phyloP scores from a whole-genome alignment of 2,113 vertebrate genomes.

The Gallinago jamesoni region DNA sequence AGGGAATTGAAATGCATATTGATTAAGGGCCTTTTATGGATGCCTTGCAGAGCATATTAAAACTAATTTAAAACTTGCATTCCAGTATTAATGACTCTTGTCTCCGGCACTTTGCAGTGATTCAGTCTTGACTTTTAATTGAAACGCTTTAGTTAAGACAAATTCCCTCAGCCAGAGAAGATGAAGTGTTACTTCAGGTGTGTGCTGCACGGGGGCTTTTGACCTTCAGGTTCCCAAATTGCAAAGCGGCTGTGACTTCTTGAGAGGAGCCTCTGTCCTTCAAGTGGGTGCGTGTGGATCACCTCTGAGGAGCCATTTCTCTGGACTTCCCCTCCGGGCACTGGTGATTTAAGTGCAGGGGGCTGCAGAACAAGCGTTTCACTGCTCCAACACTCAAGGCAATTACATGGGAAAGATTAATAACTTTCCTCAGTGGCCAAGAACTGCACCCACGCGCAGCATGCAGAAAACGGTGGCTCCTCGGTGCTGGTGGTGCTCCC shows the following conservation, averaged over 20 bases:
- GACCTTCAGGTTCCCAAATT: not conserved
- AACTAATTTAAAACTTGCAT: conserved; percentile 41
- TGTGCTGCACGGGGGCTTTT: rapidly evolving
- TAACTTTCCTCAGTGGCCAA: not conserved
- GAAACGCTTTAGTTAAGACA: not conserved
- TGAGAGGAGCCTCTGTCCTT: not conserved
- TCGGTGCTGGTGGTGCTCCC: not conserved
- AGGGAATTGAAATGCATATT: not conserved
- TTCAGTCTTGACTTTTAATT: conserved; percentile 44
- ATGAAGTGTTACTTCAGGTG: not conserved
- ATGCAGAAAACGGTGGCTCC: not conserved
- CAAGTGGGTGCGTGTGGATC: not conserved
- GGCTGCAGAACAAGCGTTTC: not conserved
- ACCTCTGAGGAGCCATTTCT: not conserved
- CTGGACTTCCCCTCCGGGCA: not conserved
- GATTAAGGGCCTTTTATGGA: conserved; percentile 27
- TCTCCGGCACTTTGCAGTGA: not conserved
- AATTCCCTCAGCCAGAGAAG: not conserved
- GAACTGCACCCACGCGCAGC: not conserved
- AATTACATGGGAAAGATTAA: not conserved
- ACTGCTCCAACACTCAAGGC: not conserved
- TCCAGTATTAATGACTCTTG: conserved; percentile 32
- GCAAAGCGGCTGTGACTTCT: not conserved
- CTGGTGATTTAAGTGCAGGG: not conserved
- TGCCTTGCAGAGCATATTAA: conserved; percentile 42